A percentile compares a stretch with the other conserved stretches of the same genome.
Evolutionary conservation across 1,140 invertebrate genomes (phyloP).

Genomic region (Tachypleus tridentatus): DNA sequence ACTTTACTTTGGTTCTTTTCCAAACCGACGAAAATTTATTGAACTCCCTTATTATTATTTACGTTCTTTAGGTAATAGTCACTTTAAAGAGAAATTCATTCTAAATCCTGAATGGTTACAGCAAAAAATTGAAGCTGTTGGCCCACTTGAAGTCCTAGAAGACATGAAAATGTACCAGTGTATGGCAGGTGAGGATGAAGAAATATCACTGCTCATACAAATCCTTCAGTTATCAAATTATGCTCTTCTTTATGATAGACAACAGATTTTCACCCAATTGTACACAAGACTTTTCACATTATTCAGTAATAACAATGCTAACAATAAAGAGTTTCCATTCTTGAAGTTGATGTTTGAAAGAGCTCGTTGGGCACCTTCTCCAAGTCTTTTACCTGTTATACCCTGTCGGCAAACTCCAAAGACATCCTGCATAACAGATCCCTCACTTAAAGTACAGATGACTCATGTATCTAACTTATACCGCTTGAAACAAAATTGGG

Average conservation of each 20-base stretch:
- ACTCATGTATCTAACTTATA: slow-evolving; percentile 5
- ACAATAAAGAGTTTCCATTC: slow-evolving; percentile 30
- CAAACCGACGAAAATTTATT: slow-evolving; percentile 64
- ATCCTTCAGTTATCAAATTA: slow-evolving; percentile 50
- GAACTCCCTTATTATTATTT: slow-evolving; percentile 60
- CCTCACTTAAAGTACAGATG: too few relatives aligned
- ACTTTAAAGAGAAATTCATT: slow-evolving; percentile 32
- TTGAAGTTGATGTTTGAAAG: slow-evolving; percentile 31
- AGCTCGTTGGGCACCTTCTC: slow-evolving; percentile 15
- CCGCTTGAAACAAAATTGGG: slow-evolving; percentile 38
- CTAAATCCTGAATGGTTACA: slow-evolving; percentile 57
- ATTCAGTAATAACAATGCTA: slow-evolving; percentile 29
- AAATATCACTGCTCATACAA: slow-evolving; percentile 47
- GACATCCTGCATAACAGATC: too few relatives aligned
- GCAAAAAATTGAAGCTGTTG: slow-evolving; percentile 56
- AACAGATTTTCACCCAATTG: slow-evolving; percentile 56
- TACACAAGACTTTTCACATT: slow-evolving; percentile 38
- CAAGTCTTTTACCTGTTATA: slow-evolving; percentile 17
- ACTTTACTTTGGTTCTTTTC: slow-evolving; percentile 38
- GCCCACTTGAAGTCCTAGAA: slow-evolving; percentile 46
- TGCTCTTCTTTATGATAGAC: slow-evolving; percentile 56
- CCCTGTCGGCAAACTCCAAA: slow-evolving; percentile 11
- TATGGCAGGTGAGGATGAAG: slow-evolving; percentile 29
- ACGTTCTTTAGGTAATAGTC: slow-evolving; percentile 30
- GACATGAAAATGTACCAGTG: slow-evolving; percentile 43